Conservation (phyloP, 2,888 invertebrate species). For the Lithophane ornitopus region DNA sequence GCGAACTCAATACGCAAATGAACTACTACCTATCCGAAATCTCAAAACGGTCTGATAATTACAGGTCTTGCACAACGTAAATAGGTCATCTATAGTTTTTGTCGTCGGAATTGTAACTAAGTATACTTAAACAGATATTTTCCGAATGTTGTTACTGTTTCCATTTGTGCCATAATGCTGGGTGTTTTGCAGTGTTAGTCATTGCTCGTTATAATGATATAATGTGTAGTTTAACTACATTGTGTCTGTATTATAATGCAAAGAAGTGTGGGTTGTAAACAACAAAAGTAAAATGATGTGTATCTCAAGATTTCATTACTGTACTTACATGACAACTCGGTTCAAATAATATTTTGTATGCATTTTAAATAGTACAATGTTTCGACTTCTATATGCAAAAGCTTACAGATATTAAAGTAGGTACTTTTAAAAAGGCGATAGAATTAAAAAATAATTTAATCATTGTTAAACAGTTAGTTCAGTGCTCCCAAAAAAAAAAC, state of each 20-base stretch:
- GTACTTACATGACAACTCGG: conserved; percentile 27
- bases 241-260: conserved; percentile 73
- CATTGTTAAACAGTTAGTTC: background rate
- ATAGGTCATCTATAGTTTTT: conserved; percentile 2
- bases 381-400: conserved; percentile 5
- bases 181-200: conserved; percentile 71
- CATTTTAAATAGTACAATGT: conserved; percentile 6
- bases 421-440: conserved; percentile 8
- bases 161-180: conserved; percentile 79
- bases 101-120: conserved; percentile 44
- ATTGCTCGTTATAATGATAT: conserved; percentile 67
- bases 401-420: background rate
- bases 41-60: conserved; percentile 91
- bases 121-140: conserved; percentile 51
- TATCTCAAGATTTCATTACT: conserved; percentile 29
- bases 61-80: conserved; percentile 91
- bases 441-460: background rate
- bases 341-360: conserved; percentile 5
- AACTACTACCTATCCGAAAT: conserved; percentile 91
- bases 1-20: conserved; percentile 92
- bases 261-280: conserved; percentile 68
- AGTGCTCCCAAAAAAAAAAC: background rate
- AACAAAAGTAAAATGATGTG: conserved; percentile 48
- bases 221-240: conserved; percentile 80
- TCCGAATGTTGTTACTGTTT: conserved; percentile 64